Percentiles rank a stretch among this genome's conserved stretches.
Conservation (phyloP, 2,888 invertebrate species). For the Caenorhabditis macrosperma region DNA sequence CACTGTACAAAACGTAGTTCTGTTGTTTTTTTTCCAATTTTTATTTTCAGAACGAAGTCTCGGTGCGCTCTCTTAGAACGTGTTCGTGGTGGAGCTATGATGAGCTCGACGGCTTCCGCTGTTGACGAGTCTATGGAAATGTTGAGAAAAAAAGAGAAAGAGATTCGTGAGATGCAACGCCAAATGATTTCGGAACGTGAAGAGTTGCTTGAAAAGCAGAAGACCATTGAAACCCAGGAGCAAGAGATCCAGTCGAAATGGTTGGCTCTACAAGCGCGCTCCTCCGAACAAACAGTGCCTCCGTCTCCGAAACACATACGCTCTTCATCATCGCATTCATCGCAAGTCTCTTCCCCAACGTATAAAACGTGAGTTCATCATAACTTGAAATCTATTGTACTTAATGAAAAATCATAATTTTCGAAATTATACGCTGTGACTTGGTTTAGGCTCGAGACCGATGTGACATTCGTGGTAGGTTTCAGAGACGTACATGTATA, state of each 20-base stretch:
- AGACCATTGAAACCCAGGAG: conserved; percentile 42
- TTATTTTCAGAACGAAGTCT: conserved; percentile 58
- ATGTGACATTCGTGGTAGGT: conserved; percentile 54
- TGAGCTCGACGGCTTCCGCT: conserved; percentile 41
- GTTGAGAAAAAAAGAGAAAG: conserved; percentile 67
- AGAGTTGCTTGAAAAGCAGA: conserved; percentile 48
- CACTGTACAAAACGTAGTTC: conserved; percentile 39
- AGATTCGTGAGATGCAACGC: conserved; percentile 49
- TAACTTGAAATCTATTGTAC: too few species aligned
- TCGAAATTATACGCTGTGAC: not conserved
- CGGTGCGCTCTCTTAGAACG: conserved; percentile 64
- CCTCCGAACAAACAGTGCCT: not conserved
- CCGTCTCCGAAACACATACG: conserved; percentile 30
- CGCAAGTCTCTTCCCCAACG: conserved; percentile 39
- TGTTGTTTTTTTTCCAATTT: not conserved
- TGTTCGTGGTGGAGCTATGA: conserved; percentile 45
- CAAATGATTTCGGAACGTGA: conserved; percentile 26
- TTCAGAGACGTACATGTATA: conserved; percentile 12
- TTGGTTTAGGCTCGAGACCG: conserved; percentile 48
- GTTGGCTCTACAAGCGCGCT: conserved; percentile 46
- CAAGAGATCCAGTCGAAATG: conserved; percentile 54
- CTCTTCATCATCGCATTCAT: conserved; percentile 32
- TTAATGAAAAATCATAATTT: not conserved
- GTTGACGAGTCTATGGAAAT: conserved; percentile 69
- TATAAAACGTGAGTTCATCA: conserved; percentile 33